Base-by-base conservation (phyloP, 2,113 vertebrate species). In the Callipepla californica region DNA sequence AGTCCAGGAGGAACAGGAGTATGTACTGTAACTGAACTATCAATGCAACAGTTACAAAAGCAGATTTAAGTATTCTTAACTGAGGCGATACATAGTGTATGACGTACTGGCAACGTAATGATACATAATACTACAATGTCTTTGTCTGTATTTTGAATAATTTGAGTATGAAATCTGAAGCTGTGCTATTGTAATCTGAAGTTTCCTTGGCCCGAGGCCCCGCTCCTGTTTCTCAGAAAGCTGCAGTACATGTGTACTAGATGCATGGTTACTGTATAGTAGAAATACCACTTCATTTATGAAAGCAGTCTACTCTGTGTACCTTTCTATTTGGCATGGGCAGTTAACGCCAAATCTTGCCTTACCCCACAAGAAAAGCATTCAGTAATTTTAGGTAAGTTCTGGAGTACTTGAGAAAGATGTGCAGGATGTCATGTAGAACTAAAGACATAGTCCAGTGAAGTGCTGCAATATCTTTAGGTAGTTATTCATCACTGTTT, bases 401-500 rank as follows among this genome's bases (percentile, higher is more conserved):
- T 95, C 57, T 67, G 7, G 76, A 79, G 75, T 69, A 73, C 36
- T 78, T 81, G 23, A 80, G 86, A 62, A 91, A 92, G 62, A 58
- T 32, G 9, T 82, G 21, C 5, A 2, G 18, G 89, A 19, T 47
- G 58, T 57, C 53, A 13, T 22, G 25, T 3, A 40, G 67, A 92
- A 78, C 20, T 79, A 73, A 80, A 84, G 40, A 30, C 10, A 1
- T 87, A 45, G 45, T 81, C 30, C 25, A 83, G 57, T 51, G 68
- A 93, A 80, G 25, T 22, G 18, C 81, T 96, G 1, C 36, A 48
- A 12, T 66, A 67, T 57, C 55, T 85, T 86, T 95, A 62, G 45
- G 96, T 89, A 77, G 45, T 96, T 89, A 77, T 34, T 96, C 61
- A 66, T 80, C 20, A 38, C 40, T 45, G 53, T 51, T 91, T 92